phyloP scores from a whole-genome alignment of 2,888 invertebrate genomes.

The Pachydiplax longipennis region DNA sequence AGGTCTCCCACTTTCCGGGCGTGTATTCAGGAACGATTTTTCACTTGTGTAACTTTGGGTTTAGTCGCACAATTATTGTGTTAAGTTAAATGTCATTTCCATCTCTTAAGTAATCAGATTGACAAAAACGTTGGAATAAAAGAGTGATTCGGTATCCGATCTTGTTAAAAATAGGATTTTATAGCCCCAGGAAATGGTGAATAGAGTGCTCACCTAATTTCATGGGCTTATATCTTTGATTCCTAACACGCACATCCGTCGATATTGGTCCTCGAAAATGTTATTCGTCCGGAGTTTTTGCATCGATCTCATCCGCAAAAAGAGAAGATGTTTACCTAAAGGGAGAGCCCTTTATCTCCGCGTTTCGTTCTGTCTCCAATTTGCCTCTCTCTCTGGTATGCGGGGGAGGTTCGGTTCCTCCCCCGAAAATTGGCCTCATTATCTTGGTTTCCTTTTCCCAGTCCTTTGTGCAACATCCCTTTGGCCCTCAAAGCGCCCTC shows the following conservation, averaged over 20 bases:
- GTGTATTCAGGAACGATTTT: too few species aligned
- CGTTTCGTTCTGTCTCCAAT: neutral
- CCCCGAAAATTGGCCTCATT: conserved; percentile 43
- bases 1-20: too few species aligned
- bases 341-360: neutral
- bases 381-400: neutral
- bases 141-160: too few species aligned
- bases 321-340: neutral
- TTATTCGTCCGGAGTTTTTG: neutral
- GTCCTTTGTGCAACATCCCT: conserved; percentile 18
- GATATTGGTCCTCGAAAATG: neutral
- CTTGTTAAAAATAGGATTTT: too few species aligned
- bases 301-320: neutral
- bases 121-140: too few species aligned
- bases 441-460: conserved; percentile 35
- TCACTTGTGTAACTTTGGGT: too few species aligned
- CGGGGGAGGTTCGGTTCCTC: conserved; percentile 6
- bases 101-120: too few species aligned
- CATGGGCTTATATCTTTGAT: too few species aligned
- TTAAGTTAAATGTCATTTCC: too few species aligned
- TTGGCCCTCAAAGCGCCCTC: neutral
- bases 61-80: too few species aligned
- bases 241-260: neutral
- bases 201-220: neutral
- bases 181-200: too few species aligned